Evolutionary conservation across 2,113 vertebrate genomes (phyloP).

Genomic region (Melanerpes aurifrons): DNA sequence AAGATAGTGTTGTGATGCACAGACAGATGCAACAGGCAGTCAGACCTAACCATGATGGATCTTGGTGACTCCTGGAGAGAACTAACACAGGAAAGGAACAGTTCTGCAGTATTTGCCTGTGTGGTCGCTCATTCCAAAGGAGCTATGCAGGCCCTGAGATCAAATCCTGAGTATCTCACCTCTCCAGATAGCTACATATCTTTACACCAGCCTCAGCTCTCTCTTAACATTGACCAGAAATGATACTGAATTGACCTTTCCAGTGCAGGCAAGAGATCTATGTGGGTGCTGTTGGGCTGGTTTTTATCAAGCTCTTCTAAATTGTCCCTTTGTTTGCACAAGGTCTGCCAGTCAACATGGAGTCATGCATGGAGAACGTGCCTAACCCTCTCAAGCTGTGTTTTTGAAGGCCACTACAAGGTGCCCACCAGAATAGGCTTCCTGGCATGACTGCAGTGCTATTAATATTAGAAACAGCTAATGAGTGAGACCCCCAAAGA

Average conservation of each 20-base stretch:
- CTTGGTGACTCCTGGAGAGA: background rate
- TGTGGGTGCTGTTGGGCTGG: background rate
- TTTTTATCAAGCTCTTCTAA: background rate
- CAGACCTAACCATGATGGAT: fast-evolving
- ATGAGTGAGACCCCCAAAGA: background rate
- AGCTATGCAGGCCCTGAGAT: background rate
- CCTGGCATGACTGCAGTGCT: background rate
- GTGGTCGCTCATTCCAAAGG: fast-evolving
- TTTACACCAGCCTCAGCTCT: background rate
- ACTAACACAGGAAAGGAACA: background rate
- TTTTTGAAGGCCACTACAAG: background rate
- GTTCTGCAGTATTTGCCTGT: background rate
- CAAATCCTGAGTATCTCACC: background rate
- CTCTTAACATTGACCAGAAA: background rate
- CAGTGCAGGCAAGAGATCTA: background rate
- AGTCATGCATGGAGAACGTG: fast-evolving
- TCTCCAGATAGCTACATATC: background rate
- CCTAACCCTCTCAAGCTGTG: background rate
- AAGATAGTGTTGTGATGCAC: background rate
- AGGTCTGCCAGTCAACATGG: background rate
- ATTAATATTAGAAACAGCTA: background rate
- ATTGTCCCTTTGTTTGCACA: background rate
- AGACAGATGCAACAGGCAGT: background rate
- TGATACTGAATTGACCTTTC: background rate
- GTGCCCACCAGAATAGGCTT: background rate